These are phyloP conservation scores for Melinopterus prodromus DNA, from an alignment of 2,888 invertebrate species.

Conservation along the genomic window DNA sequence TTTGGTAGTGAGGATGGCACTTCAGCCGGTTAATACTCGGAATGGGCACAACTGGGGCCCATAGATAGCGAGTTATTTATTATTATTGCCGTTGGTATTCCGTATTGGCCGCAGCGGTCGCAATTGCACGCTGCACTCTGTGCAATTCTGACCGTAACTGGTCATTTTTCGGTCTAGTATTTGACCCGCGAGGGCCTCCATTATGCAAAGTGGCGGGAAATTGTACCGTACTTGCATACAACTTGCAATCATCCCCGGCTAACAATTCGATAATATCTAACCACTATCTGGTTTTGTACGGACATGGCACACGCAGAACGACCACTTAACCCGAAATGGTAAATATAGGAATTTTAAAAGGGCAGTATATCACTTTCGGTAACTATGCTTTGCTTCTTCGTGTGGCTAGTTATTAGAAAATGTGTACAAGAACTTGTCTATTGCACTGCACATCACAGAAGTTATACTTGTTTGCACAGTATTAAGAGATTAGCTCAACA, in stretches of 20 bases:
- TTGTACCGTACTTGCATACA: not conserved
- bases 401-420: too few relatives aligned
- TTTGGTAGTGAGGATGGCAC: not conserved
- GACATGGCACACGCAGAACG: not conserved
- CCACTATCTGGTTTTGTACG: not conserved
- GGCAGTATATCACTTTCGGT: too few relatives aligned
- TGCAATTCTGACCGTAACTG: not conserved
- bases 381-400: too few relatives aligned
- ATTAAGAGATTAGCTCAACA: too few relatives aligned
- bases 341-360: too few relatives aligned
- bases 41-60: not conserved
- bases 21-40: not conserved
- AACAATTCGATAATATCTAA: slow-evolving; percentile 4
- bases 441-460: too few relatives aligned
- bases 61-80: slow-evolving; percentile 4
- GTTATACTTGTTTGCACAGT: too few relatives aligned
- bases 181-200: not conserved
- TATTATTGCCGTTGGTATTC: not conserved
- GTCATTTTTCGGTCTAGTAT: not conserved
- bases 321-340: too few relatives aligned
- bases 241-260: not conserved
- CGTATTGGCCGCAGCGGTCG: slow-evolving; percentile 4
- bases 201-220: not conserved
- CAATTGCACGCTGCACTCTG: not conserved
- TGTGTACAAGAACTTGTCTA: too few relatives aligned